A percentile compares a stretch with the other conserved stretches of the same genome.
These are phyloP conservation scores for Andrena flavipes DNA, from an alignment of 2,888 invertebrate genomes.

Conservation along the genomic window DNA sequence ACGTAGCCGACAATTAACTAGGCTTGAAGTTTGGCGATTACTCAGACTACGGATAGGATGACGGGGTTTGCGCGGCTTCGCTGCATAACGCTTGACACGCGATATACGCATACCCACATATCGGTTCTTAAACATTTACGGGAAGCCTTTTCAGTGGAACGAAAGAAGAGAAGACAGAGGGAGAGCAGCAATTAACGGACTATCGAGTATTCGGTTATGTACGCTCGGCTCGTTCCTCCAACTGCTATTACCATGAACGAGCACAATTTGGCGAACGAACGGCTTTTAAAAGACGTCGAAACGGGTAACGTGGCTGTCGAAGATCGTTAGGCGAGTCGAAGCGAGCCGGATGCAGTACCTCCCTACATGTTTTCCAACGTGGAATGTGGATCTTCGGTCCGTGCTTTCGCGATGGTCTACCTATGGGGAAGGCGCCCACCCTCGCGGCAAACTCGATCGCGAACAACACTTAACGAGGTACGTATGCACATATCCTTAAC, in stretches of 20 bases:
- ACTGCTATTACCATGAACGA: constrained; percentile 32
- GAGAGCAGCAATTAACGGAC: constrained; percentile 62
- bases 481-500: constrained; percentile 55
- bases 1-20: too few relatives aligned
- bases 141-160: not conserved
- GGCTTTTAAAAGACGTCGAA: constrained; percentile 18
- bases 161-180: constrained; percentile 17
- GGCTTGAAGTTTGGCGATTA: too few relatives aligned
- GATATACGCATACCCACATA: not conserved
- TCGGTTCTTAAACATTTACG: not conserved
- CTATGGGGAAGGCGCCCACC: constrained; percentile 38
- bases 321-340: constrained; percentile 42
- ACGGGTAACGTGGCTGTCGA: constrained; percentile 15
- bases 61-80: too few relatives aligned
- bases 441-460: constrained; percentile 55
- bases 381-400: not conserved
- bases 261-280: constrained; percentile 6
- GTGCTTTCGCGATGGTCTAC: not conserved
- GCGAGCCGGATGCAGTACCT: constrained; percentile 24
- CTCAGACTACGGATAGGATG: too few relatives aligned
- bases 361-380: constrained; percentile 2
- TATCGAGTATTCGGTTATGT: constrained; percentile 60
- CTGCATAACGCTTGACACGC: not conserved
- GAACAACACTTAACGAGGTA: constrained; percentile 62
- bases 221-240: constrained; percentile 20